Base-by-base conservation (phyloP, 1,140 invertebrate genomes). In the Nomia melanderi region DNA sequence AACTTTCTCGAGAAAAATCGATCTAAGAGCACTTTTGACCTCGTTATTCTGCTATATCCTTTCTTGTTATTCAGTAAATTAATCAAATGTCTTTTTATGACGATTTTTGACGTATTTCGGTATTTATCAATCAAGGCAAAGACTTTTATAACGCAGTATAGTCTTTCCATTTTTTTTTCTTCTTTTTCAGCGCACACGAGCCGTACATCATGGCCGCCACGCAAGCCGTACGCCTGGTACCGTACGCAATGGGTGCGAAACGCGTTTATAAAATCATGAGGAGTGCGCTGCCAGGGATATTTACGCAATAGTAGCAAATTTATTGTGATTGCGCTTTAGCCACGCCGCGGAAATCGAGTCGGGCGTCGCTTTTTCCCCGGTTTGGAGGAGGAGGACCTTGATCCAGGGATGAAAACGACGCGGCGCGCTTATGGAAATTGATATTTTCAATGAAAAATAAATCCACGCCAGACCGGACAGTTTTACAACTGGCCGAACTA, bases 251-350 rank as follows among this genome's bases (percentile, higher is more conserved):
- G 29, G 36, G 62, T 44, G 29, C 33, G 60, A 39, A 27, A 27
- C 29, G 36, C 41, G 77, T 84, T 87, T 86, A 84, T 78, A 81
- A 84, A 87, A 83, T 86, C 84, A 87, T 83, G 82, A 86, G 85
- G 31, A 47, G 75, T 53, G 82, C 75, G 74, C n/a, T 79, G 66
- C 60, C 27, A 20, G 12, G 56, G 56, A 79, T 86, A 86, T 86
- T 86, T 86, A 86, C 77, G 70, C 76, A 74, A 70, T 41, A 29
- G 53, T 56, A 33, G 79, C 20, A 78, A 86, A 87, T 87, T 87
- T 86, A 87, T 86, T 72, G 82, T 77, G 82, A 87, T 87, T 86
- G 82, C 77, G 59, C 73, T 78, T 80, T 39, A 27, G 39, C 53
- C 27, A 33, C 67, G 65, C 59, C 70, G 59, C 41, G 65, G n/a